phyloP scores from a whole-genome alignment of 1,140 invertebrate genomes.

The Eriocheir sinensis region DNA sequence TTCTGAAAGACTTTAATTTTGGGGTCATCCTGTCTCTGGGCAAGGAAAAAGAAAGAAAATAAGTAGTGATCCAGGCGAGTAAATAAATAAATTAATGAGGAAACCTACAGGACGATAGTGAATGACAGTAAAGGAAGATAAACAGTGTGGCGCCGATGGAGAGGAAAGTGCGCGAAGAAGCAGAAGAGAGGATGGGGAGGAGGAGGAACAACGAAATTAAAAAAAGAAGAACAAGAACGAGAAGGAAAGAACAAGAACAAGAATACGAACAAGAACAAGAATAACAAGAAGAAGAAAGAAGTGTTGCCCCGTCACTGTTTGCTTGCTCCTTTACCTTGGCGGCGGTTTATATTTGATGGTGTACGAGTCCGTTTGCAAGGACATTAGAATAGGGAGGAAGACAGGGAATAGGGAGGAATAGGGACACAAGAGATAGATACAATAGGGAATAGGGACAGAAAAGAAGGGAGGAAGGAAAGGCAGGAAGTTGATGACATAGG shows the following conservation, averaged over 20 bases:
- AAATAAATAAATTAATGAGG: too few species aligned
- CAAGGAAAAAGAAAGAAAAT: too few species aligned
- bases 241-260: too few species aligned
- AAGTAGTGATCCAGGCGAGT: too few species aligned
- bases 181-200: background rate
- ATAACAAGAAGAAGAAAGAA: background rate
- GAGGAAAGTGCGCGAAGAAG: background rate
- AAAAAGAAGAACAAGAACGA: too few species aligned
- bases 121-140: too few species aligned
- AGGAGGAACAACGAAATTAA: too few species aligned
- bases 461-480: slow-evolving; percentile 3
- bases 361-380: background rate
- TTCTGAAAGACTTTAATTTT: too few species aligned
- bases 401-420: background rate
- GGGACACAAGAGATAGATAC: background rate
- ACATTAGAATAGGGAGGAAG: background rate
- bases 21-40: too few species aligned
- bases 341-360: background rate
- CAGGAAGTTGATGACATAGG: background rate
- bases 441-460: background rate
- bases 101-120: too few species aligned
- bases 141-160: too few species aligned
- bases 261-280: background rate
- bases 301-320: background rate
- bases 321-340: background rate